These are phyloP conservation scores for Dendrolimus punctatus DNA, from an alignment of 1,140 invertebrate genomes.

Conservation along the genomic window DNA sequence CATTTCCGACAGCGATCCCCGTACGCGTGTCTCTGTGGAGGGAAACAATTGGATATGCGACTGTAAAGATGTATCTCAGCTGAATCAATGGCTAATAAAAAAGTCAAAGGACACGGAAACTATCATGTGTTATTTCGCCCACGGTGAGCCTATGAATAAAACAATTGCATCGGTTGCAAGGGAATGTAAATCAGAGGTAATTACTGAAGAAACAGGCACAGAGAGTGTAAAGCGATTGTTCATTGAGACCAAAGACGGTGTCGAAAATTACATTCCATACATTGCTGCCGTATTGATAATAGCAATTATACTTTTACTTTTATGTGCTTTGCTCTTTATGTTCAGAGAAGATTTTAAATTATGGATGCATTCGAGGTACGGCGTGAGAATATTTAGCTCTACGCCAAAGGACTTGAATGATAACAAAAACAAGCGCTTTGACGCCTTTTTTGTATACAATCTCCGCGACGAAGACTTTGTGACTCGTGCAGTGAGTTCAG, in stretches of 20 bases:
- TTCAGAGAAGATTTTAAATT: slow-evolving; percentile 89
- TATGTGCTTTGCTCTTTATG: slow-evolving; percentile 84
- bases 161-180: slow-evolving; percentile 60
- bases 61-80: slow-evolving; percentile 76
- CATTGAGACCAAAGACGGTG: slow-evolving; percentile 66
- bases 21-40: slow-evolving; percentile 75
- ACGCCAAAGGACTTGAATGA: slow-evolving; percentile 72
- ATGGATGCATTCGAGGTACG: slow-evolving; percentile 92
- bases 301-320: slow-evolving; percentile 81
- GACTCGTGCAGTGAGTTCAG: slow-evolving; percentile 81
- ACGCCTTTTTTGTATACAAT: slow-evolving; percentile 91
- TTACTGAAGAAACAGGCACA: slow-evolving; percentile 63
- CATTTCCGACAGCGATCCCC: slow-evolving; percentile 70
- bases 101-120: slow-evolving; percentile 67
- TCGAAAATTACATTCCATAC: slow-evolving; percentile 83
- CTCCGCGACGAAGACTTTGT: slow-evolving; percentile 89
- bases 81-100: slow-evolving; percentile 76
- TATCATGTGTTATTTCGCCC: slow-evolving; percentile 64
- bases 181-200: slow-evolving; percentile 64
- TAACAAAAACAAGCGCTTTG: slow-evolving; percentile 79
- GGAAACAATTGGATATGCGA: slow-evolving; percentile 84
- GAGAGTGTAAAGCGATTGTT: slow-evolving; percentile 71
- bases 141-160: slow-evolving; percentile 62
- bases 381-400: slow-evolving; percentile 84
- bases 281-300: slow-evolving; percentile 84